Percentiles rank a stretch among this genome's conserved stretches.
These are phyloP conservation scores for Litocranius walleri DNA, from an alignment of 2,113 vertebrate genomes.

Conservation along the genomic window DNA sequence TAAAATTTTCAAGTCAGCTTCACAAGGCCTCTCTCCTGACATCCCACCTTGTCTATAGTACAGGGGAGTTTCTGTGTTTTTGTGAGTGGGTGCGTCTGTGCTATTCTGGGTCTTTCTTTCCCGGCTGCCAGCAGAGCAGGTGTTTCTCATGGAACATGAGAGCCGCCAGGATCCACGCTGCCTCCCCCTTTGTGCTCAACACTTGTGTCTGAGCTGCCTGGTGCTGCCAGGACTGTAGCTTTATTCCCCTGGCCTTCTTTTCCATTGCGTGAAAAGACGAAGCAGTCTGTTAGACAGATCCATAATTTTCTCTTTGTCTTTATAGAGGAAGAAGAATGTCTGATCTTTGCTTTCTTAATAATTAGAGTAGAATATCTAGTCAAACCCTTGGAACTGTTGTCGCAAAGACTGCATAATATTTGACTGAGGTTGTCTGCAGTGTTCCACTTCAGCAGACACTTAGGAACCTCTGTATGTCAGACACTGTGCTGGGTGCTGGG, in stretches of 20 bases:
- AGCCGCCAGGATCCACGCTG: slow-evolving; percentile 52
- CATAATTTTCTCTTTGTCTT: not conserved
- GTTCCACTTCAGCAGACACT: not conserved
- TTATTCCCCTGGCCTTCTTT: not conserved
- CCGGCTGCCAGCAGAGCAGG: slow-evolving; percentile 62
- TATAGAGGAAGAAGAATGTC: not conserved
- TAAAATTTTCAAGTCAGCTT: not conserved
- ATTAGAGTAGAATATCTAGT: not conserved
- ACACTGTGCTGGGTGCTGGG: not conserved
- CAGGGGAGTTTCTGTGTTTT: slow-evolving; percentile 50
- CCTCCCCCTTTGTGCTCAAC: slow-evolving; percentile 9
- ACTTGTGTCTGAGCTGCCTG: not conserved
- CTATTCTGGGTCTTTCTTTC: slow-evolving; percentile 58
- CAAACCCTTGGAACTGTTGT: not conserved
- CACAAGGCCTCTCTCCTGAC: not conserved
- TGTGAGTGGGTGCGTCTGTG: slow-evolving; percentile 44
- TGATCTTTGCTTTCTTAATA: not conserved
- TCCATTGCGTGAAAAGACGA: not conserved
- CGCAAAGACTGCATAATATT: not conserved
- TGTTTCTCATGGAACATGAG: slow-evolving; percentile 47
- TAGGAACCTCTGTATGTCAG: not conserved
- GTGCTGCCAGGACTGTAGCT: not conserved
- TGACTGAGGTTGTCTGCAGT: not conserved
- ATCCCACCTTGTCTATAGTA: not conserved
- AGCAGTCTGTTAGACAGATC: not conserved